These are phyloP conservation scores for Limulus polyphemus DNA, from an alignment of 2,888 invertebrate species.

Conservation along the genomic window DNA sequence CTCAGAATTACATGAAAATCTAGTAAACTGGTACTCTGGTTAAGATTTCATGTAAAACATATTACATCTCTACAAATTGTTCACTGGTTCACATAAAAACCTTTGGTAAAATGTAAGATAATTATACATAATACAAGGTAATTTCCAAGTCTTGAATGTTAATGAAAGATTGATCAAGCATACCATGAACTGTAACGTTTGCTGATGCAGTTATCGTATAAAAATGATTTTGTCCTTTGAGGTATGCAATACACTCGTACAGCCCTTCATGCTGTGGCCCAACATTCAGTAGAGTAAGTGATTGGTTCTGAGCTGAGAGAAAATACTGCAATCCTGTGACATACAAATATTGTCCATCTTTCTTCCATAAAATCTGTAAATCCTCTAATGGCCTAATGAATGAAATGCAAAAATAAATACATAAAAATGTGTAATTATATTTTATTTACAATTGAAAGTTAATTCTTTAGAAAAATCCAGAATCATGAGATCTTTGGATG, in stretches of 20 bases:
- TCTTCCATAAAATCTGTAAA: conserved; percentile 74
- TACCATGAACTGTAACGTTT: conserved; percentile 57
- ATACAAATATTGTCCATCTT: conserved; percentile 74
- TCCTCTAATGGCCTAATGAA: conserved; percentile 56
- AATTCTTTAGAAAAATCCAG: too few relatives aligned
- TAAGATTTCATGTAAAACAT: too few relatives aligned
- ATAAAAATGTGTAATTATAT: too few relatives aligned
- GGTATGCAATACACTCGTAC: conserved; percentile 65
- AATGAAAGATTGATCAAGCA: conserved; percentile 17
- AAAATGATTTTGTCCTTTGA: conserved; percentile 64
- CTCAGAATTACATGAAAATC: too few relatives aligned
- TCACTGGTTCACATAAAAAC: too few relatives aligned
- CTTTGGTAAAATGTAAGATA: too few relatives aligned
- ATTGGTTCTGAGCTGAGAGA: conserved; percentile 72
- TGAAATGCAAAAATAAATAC: too few relatives aligned
- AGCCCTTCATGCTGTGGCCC: conserved; percentile 69
- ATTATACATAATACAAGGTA: too few relatives aligned
- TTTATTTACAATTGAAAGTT: background rate
- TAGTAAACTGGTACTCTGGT: too few relatives aligned
- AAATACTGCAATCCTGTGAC: conserved; percentile 63
- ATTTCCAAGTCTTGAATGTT: too few relatives aligned
- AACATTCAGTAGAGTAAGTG: conserved; percentile 62
- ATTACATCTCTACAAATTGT: too few relatives aligned
- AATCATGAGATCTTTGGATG: too few relatives aligned
- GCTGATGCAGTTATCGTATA: conserved; percentile 61